phyloP scores from a whole-genome alignment of 2,888 invertebrate species.

The Drosophila macrospina region DNA sequence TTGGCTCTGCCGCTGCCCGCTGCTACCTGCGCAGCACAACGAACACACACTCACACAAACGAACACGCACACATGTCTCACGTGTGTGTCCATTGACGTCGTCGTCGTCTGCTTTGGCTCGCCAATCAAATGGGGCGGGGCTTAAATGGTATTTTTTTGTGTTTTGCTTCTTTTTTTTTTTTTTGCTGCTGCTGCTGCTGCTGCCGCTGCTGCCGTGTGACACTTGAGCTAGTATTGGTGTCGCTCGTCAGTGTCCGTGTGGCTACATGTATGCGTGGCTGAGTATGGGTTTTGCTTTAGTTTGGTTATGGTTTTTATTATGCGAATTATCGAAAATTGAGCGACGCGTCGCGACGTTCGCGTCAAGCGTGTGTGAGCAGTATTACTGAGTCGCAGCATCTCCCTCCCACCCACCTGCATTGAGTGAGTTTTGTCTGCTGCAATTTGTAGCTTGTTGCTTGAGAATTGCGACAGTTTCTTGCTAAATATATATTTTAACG shows the following conservation, averaged over 20 bases:
- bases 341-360: conserved; percentile 40
- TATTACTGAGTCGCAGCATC: conserved; percentile 26
- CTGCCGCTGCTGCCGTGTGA: conserved; percentile 58
- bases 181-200: conserved; percentile 47
- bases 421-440: conserved; percentile 35
- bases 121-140: conserved; percentile 85
- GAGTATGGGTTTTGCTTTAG: conserved; percentile 34
- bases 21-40: conserved; percentile 73
- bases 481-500: not conserved
- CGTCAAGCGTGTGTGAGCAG: conserved; percentile 34
- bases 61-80: conserved; percentile 56
- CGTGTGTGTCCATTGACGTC: conserved; percentile 78
- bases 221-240: conserved; percentile 64
- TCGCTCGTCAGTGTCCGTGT: conserved; percentile 34
- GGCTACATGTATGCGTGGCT: conserved; percentile 14
- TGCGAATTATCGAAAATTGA: conserved; percentile 81
- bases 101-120: conserved; percentile 73
- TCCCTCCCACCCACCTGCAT: conserved; percentile 5
- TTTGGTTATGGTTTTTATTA: conserved; percentile 61
- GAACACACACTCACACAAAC: conserved; percentile 37
- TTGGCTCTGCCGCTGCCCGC: conserved; percentile 62
- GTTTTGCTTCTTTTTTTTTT: conserved; percentile 50
- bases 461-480: not conserved
- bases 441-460: too few species aligned
- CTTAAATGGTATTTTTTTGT: conserved; percentile 73